Evolutionary conservation across 2,113 vertebrate genomes (phyloP).

Genomic region (Cinclus mexicanus): DNA sequence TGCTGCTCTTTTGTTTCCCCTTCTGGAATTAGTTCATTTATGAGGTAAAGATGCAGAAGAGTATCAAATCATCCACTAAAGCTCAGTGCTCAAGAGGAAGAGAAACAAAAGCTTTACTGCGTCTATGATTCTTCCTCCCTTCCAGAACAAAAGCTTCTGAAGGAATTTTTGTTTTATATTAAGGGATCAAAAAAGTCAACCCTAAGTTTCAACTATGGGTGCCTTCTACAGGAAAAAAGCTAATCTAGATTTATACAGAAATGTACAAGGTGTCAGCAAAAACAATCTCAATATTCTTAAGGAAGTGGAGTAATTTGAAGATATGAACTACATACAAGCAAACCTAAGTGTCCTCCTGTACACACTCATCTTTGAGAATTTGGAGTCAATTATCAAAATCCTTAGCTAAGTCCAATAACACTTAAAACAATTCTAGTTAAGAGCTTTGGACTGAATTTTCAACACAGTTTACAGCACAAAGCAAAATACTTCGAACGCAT

Average conservation of each 20-base stretch:
- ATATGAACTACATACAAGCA: background rate
- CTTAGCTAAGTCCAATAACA: background rate
- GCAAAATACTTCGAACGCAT: background rate
- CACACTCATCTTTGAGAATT: background rate
- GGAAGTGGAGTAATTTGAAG: rapidly evolving
- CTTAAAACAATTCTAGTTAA: background rate
- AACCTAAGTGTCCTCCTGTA: background rate
- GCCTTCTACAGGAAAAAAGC: background rate
- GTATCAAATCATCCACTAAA: background rate
- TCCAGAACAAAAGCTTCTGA: background rate
- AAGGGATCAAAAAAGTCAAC: background rate
- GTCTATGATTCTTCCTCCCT: background rate
- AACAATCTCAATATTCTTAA: background rate
- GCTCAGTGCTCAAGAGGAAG: background rate
- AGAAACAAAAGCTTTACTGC: background rate
- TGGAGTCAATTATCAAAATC: background rate
- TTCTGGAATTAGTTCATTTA: background rate
- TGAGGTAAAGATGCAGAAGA: background rate
- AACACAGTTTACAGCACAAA: background rate
- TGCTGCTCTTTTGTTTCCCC: background rate
- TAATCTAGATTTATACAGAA: background rate
- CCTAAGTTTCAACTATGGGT: rapidly evolving
- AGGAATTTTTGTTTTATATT: background rate
- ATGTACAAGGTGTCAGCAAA: background rate
- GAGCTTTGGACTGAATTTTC: background rate